These are phyloP conservation scores for Halcyon chelicuti DNA, from an alignment of 2,797 vertebrate genomes.

Conservation along the genomic window DNA sequence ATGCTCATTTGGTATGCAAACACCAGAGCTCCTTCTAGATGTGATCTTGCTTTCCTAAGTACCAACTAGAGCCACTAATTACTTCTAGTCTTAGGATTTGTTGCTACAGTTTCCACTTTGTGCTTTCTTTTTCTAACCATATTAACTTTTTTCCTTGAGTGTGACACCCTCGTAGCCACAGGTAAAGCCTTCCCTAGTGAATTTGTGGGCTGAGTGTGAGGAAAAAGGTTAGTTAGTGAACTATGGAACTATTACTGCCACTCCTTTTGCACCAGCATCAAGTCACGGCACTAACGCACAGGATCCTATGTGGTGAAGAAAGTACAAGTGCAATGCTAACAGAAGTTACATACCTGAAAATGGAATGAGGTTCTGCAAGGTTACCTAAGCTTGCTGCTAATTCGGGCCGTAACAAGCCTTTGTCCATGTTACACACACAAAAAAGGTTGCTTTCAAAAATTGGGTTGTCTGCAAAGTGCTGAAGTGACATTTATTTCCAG, in stretches of 20 bases:
- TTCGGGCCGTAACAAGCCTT: background rate
- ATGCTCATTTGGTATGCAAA: background rate
- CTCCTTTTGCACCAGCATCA: background rate
- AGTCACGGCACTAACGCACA: background rate
- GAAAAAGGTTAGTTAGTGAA: accelerated
- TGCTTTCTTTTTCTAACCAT: background rate
- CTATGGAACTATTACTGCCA: background rate
- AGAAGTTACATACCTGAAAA: background rate
- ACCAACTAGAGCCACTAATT: background rate
- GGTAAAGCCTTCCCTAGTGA: background rate
- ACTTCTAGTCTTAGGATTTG: background rate
- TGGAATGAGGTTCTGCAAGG: background rate
- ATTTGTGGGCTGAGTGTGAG: background rate
- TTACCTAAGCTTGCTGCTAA: background rate
- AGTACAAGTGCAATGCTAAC: background rate
- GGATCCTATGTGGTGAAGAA: background rate
- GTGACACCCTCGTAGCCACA: background rate
- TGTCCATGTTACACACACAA: background rate
- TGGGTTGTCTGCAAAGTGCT: background rate
- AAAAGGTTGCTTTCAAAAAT: background rate
- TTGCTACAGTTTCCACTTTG: background rate
- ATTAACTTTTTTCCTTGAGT: background rate
- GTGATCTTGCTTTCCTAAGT: background rate
- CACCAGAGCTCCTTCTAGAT: background rate
- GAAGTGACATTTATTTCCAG: background rate